Evolutionary conservation across 2,797 vertebrate species (phyloP).

Genomic region (Crax fasciolata): DNA sequence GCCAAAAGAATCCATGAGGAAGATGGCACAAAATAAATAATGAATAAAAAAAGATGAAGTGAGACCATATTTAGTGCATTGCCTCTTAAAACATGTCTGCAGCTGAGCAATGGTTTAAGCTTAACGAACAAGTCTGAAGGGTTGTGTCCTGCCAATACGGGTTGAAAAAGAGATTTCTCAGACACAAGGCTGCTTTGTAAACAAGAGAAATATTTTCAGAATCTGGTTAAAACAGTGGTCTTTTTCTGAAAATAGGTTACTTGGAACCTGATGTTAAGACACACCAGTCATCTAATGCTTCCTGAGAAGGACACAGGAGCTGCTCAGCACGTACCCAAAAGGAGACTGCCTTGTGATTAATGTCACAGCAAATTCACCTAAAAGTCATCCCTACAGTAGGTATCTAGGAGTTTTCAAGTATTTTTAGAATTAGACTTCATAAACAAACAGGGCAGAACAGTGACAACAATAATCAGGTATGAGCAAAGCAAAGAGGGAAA

Average conservation of each 20-base stretch:
- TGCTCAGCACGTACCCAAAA: neutral
- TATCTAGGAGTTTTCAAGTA: neutral
- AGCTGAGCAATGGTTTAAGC: neutral
- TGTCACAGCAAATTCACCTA: neutral
- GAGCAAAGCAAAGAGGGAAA: neutral
- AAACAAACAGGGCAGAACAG: neutral
- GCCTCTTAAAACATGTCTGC: neutral
- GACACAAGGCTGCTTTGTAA: rapidly evolving
- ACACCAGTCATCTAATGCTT: neutral
- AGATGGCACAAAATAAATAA: neutral
- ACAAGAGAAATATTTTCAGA: neutral
- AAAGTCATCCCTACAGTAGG: neutral
- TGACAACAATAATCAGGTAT: neutral
- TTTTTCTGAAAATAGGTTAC: neutral
- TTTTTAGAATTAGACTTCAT: neutral
- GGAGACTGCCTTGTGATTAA: neutral
- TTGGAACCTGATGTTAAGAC: neutral
- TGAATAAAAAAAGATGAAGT: neutral
- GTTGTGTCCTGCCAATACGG: neutral
- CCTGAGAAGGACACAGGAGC: neutral
- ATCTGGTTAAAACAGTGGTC: neutral
- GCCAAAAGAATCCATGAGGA: neutral
- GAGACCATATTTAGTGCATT: neutral
- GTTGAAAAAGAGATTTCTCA: neutral
- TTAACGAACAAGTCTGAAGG: neutral